Evolutionary conservation across 2,888 invertebrate species (phyloP), one percentile per base, ranked within the genome.

Genomic region (Ochlodes sylvanus): DNA sequence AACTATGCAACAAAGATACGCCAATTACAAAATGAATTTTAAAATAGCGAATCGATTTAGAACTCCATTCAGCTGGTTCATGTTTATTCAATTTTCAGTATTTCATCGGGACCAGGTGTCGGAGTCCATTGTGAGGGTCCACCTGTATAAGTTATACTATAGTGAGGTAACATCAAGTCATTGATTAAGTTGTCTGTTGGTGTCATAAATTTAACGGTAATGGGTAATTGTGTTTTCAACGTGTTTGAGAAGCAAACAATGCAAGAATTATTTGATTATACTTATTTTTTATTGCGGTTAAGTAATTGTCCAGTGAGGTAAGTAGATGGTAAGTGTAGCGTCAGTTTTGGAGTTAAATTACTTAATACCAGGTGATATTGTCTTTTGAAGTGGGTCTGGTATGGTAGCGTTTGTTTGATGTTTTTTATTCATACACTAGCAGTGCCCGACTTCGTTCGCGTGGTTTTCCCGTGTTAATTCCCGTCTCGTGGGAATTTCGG

Each of bases 21-120:
- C 66, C 58, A 58, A 58, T 58, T 58, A 65, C 58, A 50, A 58
- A 58, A 65, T 65, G 50, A 52, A 65, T 65, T 65, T 66, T 32
- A 66, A 54, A 66, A 60, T 32, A 54, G 12, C 17, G 5, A 12
- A 50, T 41, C 10, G 15, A 54, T 17, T 58, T 57, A n/a, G 52
- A 63, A 15, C 12, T 10, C 9, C 4, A 19, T 41, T 21, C 17
- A 50, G 17, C 41, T n/a, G 19, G 38, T 32, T 41, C 41, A 66
- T 58, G 60, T 54, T 17, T 65, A 66, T 66, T 54, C 54, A 54
- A 54, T 54, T 32, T 54, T 54, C 60, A 60, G n/a, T 54, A 54
- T 32, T 42, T 38, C 34, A 64, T 19, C n/a, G 42, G 5, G 41
- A 60, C 52, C 66, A 66, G 66, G 54, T 66, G 66, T 66, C 17